Conservation (phyloP, 1,140 invertebrate species). For the Lycorma delicatula region DNA sequence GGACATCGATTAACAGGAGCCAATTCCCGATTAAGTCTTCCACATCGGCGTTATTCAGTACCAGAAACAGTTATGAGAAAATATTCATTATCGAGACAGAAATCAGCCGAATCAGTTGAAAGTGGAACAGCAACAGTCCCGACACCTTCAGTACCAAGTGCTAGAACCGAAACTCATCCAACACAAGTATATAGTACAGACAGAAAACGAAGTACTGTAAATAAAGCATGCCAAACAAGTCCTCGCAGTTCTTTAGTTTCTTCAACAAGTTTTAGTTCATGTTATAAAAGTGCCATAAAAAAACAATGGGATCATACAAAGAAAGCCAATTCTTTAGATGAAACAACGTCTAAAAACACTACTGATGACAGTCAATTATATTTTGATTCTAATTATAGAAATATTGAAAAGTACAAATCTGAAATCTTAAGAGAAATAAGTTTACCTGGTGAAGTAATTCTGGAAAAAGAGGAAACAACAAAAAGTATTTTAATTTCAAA, state of each 20-base stretch:
- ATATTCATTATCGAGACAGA: constrained; percentile 21
- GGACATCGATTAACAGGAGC: neutral
- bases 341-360: too few relatives aligned
- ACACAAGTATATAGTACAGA: constrained; percentile 6
- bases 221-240: constrained; percentile 20
- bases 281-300: too few relatives aligned
- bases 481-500: too few relatives aligned
- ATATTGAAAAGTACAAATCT: too few relatives aligned
- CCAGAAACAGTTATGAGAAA: constrained; percentile 31
- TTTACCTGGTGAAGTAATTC: too few relatives aligned
- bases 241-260: constrained; percentile 3
- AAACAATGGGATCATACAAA: too few relatives aligned
- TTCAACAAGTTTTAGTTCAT: too few relatives aligned
- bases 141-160: constrained; percentile 8
- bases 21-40: constrained; percentile 15
- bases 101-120: constrained; percentile 12
- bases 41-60: constrained; percentile 28
- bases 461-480: too few relatives aligned
- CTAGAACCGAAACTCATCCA: neutral
- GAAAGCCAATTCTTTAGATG: too few relatives aligned
- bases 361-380: too few relatives aligned
- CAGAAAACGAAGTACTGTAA: neutral
- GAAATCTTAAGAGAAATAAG: too few relatives aligned
- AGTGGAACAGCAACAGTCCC: constrained; percentile 11
- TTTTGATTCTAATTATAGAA: too few relatives aligned